Evolutionary conservation across 64 coral and sea anemone species (phyloP), one percentile per base, ranked within the genome.

Genomic region (Stichodactyla helianthus): DNA sequence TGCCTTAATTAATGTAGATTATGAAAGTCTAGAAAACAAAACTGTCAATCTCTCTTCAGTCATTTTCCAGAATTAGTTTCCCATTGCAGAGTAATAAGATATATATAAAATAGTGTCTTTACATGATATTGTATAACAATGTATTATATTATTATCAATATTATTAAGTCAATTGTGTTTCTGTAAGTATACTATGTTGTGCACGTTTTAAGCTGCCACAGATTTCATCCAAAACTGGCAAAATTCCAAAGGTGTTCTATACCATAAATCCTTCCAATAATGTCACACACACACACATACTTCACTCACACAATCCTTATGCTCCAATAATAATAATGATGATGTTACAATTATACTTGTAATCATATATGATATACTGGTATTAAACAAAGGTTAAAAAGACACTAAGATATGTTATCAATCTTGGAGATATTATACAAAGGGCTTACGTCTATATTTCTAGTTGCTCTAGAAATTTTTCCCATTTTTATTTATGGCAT

Each of bases 141-240:
- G 35, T 31, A 27, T 27, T 74, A 4, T 74, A 11, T 23, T 31
- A 74, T 74, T 31, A 31, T 74, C 27, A 44, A 44, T 44, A 44
- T 44, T 3, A 44, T 44, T 44, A 44, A 27, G 25, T 14, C 27
- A 23, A 74, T 74, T 74, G 68, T 74, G 68, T 23, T 74, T 74
- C 68, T 74, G 68, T 35, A 74, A 74, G 68, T 74, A 74, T 74
- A 74, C 25, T 31, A 74, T 74, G 68, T 31, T 74, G 68, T 74
- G 68, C 68, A 74, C 68, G 27, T 74, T 12, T 74, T 27, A 74
- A 23, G 25, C 68, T 74, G 68, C 68, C 68, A 74, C 68, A 68
- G 59, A 60, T 68, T 20, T 68, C 7, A 20, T 71, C 20, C 65
- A n/a, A 58, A 58, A 58, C 55, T 58, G 55, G 55, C 55, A 11